Percentiles rank a stretch among this genome's conserved stretches.
phyloP scores from a whole-genome alignment of 2,888 invertebrate species.

The Amorpha juglandis region DNA sequence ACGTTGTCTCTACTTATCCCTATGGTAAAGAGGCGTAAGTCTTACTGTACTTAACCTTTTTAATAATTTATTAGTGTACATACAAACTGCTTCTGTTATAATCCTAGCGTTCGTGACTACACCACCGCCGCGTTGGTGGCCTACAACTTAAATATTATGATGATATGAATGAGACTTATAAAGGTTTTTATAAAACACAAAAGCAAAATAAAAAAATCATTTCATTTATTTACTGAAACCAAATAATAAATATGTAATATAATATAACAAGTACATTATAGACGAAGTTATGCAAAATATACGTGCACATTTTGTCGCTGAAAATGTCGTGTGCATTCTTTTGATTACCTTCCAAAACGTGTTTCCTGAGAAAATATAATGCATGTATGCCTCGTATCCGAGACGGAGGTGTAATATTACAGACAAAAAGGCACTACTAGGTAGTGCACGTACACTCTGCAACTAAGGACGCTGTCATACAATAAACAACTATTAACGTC shows the following conservation, averaged over 20 bases:
- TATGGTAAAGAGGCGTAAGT: too few species aligned
- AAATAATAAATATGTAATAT: too few species aligned
- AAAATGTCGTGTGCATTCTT: slow-evolving; percentile 26
- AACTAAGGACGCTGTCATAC: slow-evolving; percentile 18
- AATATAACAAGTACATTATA: slow-evolving; percentile 9
- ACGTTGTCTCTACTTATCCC: too few species aligned
- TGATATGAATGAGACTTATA: too few species aligned
- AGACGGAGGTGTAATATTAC: slow-evolving; percentile 46
- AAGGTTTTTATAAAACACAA: too few species aligned
- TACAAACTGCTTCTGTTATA: too few species aligned
- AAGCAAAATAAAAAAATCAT: not conserved
- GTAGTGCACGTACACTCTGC: slow-evolving; percentile 43
- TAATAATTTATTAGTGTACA: too few species aligned
- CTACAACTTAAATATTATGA: too few species aligned
- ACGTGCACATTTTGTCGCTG: slow-evolving; percentile 7
- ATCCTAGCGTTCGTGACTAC: too few species aligned
- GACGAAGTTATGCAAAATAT: not conserved
- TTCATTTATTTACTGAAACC: too few species aligned
- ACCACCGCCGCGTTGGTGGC: too few species aligned
- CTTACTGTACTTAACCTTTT: too few species aligned
- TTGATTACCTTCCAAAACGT: slow-evolving; percentile 27
- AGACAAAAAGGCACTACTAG: slow-evolving; percentile 41
- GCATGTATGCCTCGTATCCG: slow-evolving; percentile 38
- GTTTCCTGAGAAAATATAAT: slow-evolving; percentile 34
- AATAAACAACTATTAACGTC: not conserved